These are phyloP conservation scores for Dendroctonus valens DNA, from an alignment of 1,140 invertebrate species.

Conservation along the genomic window DNA sequence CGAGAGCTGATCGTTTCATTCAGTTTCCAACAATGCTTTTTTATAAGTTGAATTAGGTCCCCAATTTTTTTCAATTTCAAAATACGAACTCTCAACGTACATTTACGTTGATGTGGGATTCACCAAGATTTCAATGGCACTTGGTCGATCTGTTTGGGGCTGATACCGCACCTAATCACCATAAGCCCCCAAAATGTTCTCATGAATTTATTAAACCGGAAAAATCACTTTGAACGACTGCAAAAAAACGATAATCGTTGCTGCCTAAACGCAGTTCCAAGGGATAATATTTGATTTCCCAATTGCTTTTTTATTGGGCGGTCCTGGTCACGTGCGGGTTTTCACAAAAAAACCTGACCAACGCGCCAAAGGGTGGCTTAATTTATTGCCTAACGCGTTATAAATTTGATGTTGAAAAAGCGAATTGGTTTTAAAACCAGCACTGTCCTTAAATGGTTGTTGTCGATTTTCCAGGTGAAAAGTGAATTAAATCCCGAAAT, in stretches of 20 bases:
- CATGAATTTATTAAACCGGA: conserved; percentile 18
- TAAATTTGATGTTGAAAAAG: too few relatives aligned
- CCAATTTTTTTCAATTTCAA: too few relatives aligned
- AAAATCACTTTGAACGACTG: neutral
- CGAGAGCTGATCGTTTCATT: too few relatives aligned
- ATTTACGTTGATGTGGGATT: conserved; percentile 17
- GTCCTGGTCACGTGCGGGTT: neutral
- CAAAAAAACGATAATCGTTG: neutral
- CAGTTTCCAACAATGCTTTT: too few relatives aligned
- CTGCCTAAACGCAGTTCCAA: neutral
- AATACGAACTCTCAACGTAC: neutral
- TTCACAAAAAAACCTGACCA: neutral
- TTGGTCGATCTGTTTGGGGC: conserved; percentile 24
- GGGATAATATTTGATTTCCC: neutral
- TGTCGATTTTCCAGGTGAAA: too few relatives aligned
- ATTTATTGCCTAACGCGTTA: too few relatives aligned
- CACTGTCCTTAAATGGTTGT: too few relatives aligned
- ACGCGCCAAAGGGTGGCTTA: too few relatives aligned
- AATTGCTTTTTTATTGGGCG: neutral
- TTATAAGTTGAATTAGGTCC: too few relatives aligned
- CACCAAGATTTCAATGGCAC: conserved; percentile 16
- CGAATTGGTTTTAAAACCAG: too few relatives aligned
- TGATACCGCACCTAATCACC: conserved; percentile 27
- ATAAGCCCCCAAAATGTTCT: conserved; percentile 25
- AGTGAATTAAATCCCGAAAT: too few relatives aligned